Evolutionary conservation across 1,140 invertebrate species (phyloP).

Genomic region (Zaprionus tsacasi): DNA sequence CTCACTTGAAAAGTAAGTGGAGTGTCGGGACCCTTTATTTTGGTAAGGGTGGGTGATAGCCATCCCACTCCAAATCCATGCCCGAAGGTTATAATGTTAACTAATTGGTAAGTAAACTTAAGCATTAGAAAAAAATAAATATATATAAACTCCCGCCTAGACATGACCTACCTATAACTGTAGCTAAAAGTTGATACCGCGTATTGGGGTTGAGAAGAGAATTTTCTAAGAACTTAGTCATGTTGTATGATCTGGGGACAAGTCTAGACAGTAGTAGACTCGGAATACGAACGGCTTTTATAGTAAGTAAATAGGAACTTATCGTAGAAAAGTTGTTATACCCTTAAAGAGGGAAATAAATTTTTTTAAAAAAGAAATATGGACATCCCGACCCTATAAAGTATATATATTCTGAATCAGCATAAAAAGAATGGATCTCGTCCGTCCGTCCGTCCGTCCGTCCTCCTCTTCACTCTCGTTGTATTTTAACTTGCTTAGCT

Average conservation of each 20-base stretch:
- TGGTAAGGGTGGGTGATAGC: conserved; percentile 81
- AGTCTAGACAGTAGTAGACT: not conserved
- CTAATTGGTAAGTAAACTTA: conserved; percentile 43
- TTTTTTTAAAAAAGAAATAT: no score
- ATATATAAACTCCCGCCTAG: not conserved
- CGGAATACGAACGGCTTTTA: conserved; percentile 22
- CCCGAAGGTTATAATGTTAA: conserved; percentile 84
- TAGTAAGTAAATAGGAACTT: not conserved
- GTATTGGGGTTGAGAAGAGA: conserved; percentile 45
- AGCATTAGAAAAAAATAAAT: not conserved
- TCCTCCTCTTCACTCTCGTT: no score
- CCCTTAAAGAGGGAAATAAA: no score
- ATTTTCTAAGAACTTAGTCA: conserved; percentile 34
- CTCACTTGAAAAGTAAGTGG: conserved; percentile 65
- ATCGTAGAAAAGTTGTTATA: conserved; percentile 24
- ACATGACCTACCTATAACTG: conserved; percentile 57
- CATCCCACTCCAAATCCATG: conserved; percentile 85
- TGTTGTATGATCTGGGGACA: conserved; percentile 7
- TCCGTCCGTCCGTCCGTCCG: no score
- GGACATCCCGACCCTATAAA: no score
- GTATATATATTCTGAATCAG: no score
- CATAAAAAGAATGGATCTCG: no score
- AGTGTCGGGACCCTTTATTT: conserved; percentile 56
- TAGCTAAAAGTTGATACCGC: conserved; percentile 68
- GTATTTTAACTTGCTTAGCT: no score